These are phyloP conservation scores for Rhodophaea formosa DNA, from an alignment of 2,888 invertebrate genomes.

Conservation along the genomic window DNA sequence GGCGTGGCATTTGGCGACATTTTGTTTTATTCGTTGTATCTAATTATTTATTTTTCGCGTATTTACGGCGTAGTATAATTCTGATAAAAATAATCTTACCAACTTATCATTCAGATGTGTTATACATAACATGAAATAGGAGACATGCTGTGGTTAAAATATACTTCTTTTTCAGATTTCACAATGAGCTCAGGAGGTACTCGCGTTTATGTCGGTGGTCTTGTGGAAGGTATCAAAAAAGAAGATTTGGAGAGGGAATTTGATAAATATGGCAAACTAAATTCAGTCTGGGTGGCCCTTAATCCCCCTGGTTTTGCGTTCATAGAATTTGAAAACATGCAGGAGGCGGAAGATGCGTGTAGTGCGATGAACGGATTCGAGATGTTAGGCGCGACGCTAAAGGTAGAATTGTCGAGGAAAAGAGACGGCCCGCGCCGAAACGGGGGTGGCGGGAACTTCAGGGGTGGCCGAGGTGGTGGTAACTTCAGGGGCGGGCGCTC, in stretches of 20 bases:
- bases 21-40: slow-evolving; percentile 76
- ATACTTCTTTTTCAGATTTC: slow-evolving; percentile 4
- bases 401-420: slow-evolving; percentile 93
- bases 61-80: slow-evolving; percentile 21
- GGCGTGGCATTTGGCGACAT: slow-evolving; percentile 79
- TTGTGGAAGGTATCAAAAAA: slow-evolving; percentile 93
- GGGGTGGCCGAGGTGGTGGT: slow-evolving; percentile 79
- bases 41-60: slow-evolving; percentile 51
- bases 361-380: slow-evolving; percentile 93
- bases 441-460: slow-evolving; percentile 72
- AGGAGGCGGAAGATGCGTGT: slow-evolving; percentile 94
- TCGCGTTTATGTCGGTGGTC: slow-evolving; percentile 94
- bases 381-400: slow-evolving; percentile 91
- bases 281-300: slow-evolving; percentile 96
- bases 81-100: background rate
- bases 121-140: background rate
- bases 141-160: background rate
- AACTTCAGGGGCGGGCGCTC: slow-evolving; percentile 76
- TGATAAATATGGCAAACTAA: slow-evolving; percentile 94
- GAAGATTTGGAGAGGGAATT: slow-evolving; percentile 95
- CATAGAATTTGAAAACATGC: slow-evolving; percentile 93
- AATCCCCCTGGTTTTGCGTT: slow-evolving; percentile 97
- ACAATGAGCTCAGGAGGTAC: slow-evolving; percentile 82
- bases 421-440: slow-evolving; percentile 86
- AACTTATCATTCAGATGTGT: background rate